phyloP scores from a whole-genome alignment of 2,113 vertebrate species.

The Calcarius ornatus region DNA sequence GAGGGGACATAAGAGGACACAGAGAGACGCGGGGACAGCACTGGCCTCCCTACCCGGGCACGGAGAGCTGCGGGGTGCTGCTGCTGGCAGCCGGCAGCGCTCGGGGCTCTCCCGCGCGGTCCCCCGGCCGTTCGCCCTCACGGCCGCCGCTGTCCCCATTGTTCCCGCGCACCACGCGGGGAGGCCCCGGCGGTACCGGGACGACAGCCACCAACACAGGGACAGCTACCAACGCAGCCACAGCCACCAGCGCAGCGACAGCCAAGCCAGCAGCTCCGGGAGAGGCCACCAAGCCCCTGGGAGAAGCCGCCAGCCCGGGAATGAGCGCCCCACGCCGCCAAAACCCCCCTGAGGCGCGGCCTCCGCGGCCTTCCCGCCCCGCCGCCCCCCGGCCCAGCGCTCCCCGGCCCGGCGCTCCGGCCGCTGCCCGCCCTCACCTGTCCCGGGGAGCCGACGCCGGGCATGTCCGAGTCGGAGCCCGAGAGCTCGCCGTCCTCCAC shows the following conservation, averaged over 20 bases:
- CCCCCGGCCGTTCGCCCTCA: neutral
- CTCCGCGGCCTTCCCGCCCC: neutral
- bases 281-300: neutral
- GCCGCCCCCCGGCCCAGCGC: neutral
- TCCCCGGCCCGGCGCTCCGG: no score
- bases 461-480: constrained; percentile 85
- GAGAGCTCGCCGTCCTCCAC: constrained; percentile 90
- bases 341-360: neutral
- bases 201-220: neutral
- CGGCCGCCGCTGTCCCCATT: neutral
- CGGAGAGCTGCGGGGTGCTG: no score
- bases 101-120: neutral
- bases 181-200: neutral
- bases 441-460: constrained; percentile 35
- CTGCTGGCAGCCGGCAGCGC: neutral
- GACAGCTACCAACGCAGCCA: neutral
- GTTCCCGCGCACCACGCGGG: neutral
- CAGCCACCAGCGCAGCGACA: no score
- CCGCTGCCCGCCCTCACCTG: neutral
- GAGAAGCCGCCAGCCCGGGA: neutral
- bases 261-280: no score
- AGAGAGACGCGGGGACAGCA: neutral
- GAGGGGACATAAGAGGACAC: fast-evolving
- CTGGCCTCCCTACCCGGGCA: fast-evolving
- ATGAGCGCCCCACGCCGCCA: neutral